Percentiles rank a stretch among this genome's conserved stretches.
Conservation (phyloP, 1,140 invertebrate genomes). For the Brachionus asplanchnoidis region DNA sequence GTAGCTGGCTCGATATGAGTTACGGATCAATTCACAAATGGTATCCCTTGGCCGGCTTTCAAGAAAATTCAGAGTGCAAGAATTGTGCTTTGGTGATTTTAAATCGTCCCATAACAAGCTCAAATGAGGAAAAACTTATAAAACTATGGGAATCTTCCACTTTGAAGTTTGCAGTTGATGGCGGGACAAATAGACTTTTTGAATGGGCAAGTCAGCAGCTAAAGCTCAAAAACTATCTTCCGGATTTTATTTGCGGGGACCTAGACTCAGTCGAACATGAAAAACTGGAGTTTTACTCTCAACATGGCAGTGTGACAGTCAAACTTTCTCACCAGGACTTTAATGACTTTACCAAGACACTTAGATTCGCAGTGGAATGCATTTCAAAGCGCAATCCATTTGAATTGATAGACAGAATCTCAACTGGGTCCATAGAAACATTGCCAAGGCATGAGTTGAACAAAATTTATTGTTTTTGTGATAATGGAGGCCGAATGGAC, state of each 20-base stretch:
- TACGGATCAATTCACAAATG: neutral
- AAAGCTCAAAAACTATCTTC: neutral
- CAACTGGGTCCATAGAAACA: neutral
- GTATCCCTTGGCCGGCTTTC: neutral
- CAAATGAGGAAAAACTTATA: neutral
- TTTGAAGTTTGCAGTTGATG: constrained; percentile 8
- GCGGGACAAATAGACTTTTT: neutral
- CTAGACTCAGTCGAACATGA: constrained; percentile 22
- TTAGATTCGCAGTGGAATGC: neutral
- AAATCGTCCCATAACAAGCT: constrained; percentile 14
- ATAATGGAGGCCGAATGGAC: constrained; percentile 17
- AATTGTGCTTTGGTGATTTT: constrained; percentile 3
- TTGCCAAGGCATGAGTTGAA: neutral
- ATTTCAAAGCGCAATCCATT: neutral
- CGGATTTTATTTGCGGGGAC: constrained; percentile 27
- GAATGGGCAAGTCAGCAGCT: neutral
- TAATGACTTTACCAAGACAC: constrained; percentile 29
- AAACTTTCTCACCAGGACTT: constrained; percentile 3
- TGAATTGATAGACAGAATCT: neutral
- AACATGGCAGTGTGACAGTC: neutral
- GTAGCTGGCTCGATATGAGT: neutral
- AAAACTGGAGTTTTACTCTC: neutral
- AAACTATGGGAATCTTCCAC: neutral
- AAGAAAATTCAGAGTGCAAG: neutral
- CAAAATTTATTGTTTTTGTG: constrained; percentile 22